phyloP scores from a whole-genome alignment of 2,113 vertebrate species.

The Etheostoma spectabile region DNA sequence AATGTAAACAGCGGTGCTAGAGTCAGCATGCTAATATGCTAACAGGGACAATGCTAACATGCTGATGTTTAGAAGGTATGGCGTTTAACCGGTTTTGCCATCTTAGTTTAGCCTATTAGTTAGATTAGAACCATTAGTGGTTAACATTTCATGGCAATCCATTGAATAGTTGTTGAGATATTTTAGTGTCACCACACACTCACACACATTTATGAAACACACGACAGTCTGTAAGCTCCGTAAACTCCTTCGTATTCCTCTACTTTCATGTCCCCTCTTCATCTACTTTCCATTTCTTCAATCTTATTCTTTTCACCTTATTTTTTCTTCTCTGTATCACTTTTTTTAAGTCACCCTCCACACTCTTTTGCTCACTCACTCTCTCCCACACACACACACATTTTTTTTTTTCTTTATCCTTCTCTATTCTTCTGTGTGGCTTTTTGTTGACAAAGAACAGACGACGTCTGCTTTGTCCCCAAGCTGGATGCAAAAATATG shows the following conservation, averaged over 20 bases:
- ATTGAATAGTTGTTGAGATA: neutral
- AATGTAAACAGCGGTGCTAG: neutral
- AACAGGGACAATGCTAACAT: neutral
- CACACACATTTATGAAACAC: conserved; percentile 11
- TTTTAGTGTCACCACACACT: neutral
- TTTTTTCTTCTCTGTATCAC: conserved; percentile 31
- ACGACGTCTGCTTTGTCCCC: conserved; percentile 64
- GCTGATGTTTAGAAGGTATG: neutral
- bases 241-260: conserved; percentile 49
- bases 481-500: conserved; percentile 61
- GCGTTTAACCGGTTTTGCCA: neutral
- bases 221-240: conserved; percentile 26
- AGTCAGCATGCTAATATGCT: neutral
- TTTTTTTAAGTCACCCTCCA: conserved; percentile 21
- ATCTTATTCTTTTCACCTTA: conserved; percentile 51
- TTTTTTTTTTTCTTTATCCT: conserved; percentile 19
- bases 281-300: conserved; percentile 43
- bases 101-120: neutral
- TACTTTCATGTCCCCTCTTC: conserved; percentile 37
- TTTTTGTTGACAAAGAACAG: conserved; percentile 55
- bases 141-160: neutral
- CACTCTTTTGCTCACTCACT: no score
- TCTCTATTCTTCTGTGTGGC: conserved; percentile 25
- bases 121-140: neutral
- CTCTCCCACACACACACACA: neutral